phyloP scores from a whole-genome alignment of 2,113 vertebrate species.

The Trichomycterus rosablanca region DNA sequence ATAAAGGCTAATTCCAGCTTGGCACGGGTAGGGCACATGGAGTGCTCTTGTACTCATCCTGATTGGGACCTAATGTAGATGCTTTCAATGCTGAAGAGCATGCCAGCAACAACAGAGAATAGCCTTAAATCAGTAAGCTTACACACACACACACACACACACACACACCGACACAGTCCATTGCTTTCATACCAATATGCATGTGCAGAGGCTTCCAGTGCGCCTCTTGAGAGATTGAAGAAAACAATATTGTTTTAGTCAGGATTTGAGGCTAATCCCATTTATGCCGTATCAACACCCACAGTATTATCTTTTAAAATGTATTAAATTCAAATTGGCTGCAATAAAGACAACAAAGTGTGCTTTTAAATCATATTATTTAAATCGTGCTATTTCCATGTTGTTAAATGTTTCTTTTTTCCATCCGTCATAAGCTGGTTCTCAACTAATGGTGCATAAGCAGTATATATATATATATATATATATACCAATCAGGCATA shows the following conservation, averaged over 20 bases:
- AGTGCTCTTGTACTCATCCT: conserved; percentile 32
- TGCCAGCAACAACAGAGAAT: conserved; percentile 44
- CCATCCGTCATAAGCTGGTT: no score
- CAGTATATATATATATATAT: no score
- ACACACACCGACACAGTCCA: conserved; percentile 19
- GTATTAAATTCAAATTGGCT: conserved; percentile 8
- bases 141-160: conserved; percentile 9
- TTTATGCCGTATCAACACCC: conserved; percentile 24
- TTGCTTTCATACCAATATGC: conserved; percentile 40
- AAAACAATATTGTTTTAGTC: conserved; percentile 38
- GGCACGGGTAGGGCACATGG: conserved; percentile 48
- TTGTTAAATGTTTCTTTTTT: no score
- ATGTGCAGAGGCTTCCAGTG: conserved; percentile 32
- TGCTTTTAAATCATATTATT: not conserved
- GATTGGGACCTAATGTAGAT: conserved; percentile 43
- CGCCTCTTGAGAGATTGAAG: conserved; percentile 21
- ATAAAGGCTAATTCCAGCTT: conserved; percentile 55
- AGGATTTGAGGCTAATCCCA: conserved; percentile 41
- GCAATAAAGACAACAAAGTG: conserved; percentile 8
- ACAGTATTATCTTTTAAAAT: conserved; percentile 20
- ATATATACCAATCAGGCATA: no score
- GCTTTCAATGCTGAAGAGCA: conserved; percentile 37
- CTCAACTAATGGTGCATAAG: no score
- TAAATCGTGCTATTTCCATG: no score
- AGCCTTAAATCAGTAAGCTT: conserved; percentile 38